Conservation (phyloP, 1,140 invertebrate genomes). For the Camponotus floridanus region DNA sequence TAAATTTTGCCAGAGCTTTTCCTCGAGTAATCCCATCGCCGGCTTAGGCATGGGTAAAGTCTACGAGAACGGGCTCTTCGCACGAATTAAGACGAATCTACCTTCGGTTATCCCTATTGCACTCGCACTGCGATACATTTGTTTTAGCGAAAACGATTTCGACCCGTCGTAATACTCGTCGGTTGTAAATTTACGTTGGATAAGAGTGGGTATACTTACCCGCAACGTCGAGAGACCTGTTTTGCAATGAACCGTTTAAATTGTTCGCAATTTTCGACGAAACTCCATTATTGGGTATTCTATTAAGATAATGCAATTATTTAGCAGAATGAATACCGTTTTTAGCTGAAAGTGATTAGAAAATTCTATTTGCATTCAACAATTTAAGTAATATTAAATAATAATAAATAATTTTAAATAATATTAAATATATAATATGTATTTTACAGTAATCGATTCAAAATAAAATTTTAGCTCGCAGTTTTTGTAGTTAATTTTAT, state of each 20-base stretch:
- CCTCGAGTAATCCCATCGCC: conserved; percentile 71
- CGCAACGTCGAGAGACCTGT: conserved; percentile 20
- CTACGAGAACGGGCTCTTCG: conserved; percentile 60
- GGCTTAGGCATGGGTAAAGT: conserved; percentile 59
- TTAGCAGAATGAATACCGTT: background rate
- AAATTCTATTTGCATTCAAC: background rate
- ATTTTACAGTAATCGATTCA: background rate
- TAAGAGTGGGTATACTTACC: background rate
- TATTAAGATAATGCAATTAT: background rate
- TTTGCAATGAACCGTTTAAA: background rate
- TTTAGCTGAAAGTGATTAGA: background rate
- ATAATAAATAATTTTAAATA: background rate
- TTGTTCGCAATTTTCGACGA: background rate
- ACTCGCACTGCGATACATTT: background rate
- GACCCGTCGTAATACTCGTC: background rate
- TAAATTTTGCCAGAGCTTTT: conserved; percentile 73
- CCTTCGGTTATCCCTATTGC: background rate
- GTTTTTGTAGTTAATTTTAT: background rate
- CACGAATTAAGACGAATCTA: conserved; percentile 75
- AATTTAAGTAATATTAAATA: background rate
- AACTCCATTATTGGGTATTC: background rate
- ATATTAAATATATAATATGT: too few relatives aligned
- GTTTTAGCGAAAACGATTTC: conserved; percentile 12
- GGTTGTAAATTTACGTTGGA: conserved; percentile 23
- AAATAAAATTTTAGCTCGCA: background rate